Evolutionary conservation across 2,113 vertebrate species (phyloP).

Genomic region (Sclerurus mexicanus): DNA sequence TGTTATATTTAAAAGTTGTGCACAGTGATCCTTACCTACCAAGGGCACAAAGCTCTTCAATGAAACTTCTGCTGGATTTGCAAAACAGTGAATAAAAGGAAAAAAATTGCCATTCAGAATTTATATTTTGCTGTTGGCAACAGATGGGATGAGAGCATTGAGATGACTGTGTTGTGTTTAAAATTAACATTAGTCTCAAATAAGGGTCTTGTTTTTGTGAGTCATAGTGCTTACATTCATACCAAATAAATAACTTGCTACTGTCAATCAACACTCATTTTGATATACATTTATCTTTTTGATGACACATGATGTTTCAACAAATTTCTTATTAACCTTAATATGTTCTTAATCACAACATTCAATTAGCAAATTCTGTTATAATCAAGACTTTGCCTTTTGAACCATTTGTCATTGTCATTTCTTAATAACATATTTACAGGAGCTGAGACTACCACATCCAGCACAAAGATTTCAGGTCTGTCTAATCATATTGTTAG

Average conservation of each 20-base stretch:
- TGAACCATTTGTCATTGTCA: background rate
- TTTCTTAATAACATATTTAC: background rate
- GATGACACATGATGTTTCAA: background rate
- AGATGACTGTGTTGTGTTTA: constrained; percentile 22
- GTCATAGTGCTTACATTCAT: background rate
- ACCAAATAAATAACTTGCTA: background rate
- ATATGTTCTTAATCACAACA: background rate
- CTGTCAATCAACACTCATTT: background rate
- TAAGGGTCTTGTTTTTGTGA: constrained; percentile 22
- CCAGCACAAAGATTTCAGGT: background rate
- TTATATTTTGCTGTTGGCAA: constrained; percentile 36
- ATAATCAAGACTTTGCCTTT: background rate
- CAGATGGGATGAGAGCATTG: constrained; percentile 20
- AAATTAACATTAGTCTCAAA: constrained; percentile 24
- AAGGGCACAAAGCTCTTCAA: background rate
- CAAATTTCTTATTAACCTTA: background rate
- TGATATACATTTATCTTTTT: background rate
- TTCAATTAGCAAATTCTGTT: background rate
- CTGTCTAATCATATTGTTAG: background rate
- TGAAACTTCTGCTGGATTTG: background rate
- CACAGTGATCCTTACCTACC: background rate
- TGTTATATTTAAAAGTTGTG: background rate
- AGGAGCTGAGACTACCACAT: background rate
- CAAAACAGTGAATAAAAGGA: background rate
- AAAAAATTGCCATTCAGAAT: constrained; percentile 29